Percentiles rank a stretch among this genome's conserved stretches.
These are phyloP conservation scores for Cryptoprocta ferox DNA, from an alignment of 2,797 vertebrate species.

Conservation along the genomic window DNA sequence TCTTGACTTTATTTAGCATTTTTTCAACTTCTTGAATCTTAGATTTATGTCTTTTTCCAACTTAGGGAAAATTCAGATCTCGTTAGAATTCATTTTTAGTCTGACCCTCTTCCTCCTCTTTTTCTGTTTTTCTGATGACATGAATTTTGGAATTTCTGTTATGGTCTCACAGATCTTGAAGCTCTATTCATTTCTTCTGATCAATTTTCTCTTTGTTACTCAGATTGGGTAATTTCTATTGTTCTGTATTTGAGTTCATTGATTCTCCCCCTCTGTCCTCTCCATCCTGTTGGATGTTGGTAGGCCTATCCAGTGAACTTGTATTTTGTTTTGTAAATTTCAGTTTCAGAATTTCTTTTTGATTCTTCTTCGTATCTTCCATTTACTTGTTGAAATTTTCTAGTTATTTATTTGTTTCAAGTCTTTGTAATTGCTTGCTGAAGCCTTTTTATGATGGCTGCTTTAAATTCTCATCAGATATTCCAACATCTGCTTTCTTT, in stretches of 20 bases:
- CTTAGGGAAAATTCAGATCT: background rate
- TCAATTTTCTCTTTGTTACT: background rate
- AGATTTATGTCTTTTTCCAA: slow-evolving; percentile 18
- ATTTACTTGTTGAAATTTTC: background rate
- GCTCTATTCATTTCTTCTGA: background rate
- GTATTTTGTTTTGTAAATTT: background rate
- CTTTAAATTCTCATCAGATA: background rate
- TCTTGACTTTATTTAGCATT: background rate
- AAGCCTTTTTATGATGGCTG: background rate
- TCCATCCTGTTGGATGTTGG: background rate
- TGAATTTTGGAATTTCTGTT: background rate
- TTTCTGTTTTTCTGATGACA: background rate
- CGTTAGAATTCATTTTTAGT: slow-evolving; percentile 46
- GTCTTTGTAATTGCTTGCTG: background rate
- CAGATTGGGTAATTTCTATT: background rate
- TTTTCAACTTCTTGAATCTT: background rate
- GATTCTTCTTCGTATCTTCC: background rate
- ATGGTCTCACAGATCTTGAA: background rate
- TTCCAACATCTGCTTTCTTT: background rate
- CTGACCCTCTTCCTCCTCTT: background rate
- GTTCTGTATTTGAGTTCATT: background rate
- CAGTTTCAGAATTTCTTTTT: background rate
- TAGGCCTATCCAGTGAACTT: background rate
- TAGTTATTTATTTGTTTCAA: background rate
- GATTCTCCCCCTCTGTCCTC: background rate